Evolutionary conservation across 2,888 invertebrate species (phyloP), one percentile per base, ranked within the genome.

Genomic region (Lingula anatina): DNA sequence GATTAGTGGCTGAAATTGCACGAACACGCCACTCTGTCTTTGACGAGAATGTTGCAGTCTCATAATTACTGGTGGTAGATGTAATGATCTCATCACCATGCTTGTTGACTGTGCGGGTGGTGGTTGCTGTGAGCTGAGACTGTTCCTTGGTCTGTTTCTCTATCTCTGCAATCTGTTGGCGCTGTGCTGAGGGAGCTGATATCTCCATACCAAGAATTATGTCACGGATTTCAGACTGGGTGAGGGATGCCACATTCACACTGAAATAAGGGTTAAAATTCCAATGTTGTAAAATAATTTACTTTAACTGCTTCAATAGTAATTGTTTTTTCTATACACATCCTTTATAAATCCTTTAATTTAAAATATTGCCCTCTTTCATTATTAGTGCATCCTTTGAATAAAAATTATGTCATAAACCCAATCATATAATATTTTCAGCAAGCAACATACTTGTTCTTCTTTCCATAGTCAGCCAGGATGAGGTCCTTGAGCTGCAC

Each of bases 131-230:
- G 39, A 99, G 82, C 76, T 99, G 97, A 20, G 79, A 78, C 79
- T 99, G 97, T 74, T 99, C 99, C 76, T 99, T 97, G 42, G 97
- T 97, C 81, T 99, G 99, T 75, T 99, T 99, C 79, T 99, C 99
- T 61, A 99, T 99, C 80, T 99, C 99, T 2, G 99, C 99, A 65
- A 99, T 99, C 79, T 99, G 99, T 76, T 99, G 99, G 40, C 99
- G 83, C 72, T 99, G 99, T 0, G 96, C 96, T 0, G 96, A 97
- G 0, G 99, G 99, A 1, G 99, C 99, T 15, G 95, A 95, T 60
- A 99, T 99, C 81, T 99, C 99, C 99, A 99, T 99, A 68, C 97
- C 97, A 54, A 99, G 84, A 68, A 99, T 96, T 60, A 99, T 99
- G 78, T 99, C 99, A 49, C 99, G 88, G 73, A 99, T 97, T 82